A percentile compares a stretch with the other conserved stretches of the same genome.
Conservation (phyloP, 2,888 invertebrate species). For the Ectemnius cavifrons region DNA sequence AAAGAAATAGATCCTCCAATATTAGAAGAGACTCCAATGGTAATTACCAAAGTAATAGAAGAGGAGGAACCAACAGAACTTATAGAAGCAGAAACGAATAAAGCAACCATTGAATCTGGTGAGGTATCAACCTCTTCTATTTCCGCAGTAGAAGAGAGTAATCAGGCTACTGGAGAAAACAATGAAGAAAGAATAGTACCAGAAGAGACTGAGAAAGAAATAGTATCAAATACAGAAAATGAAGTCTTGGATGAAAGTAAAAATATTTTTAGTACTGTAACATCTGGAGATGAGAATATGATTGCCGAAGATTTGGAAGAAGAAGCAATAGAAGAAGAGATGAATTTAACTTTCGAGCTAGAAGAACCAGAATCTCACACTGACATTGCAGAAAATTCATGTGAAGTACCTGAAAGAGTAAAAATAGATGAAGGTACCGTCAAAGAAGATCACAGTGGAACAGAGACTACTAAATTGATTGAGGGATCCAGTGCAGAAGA, state of each 20-base stretch:
- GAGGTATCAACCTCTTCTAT: too few relatives aligned
- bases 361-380: constrained; percentile 41
- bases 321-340: constrained; percentile 25
- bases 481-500: too few relatives aligned
- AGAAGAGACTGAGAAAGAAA: constrained; percentile 12
- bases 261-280: too few relatives aligned
- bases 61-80: constrained; percentile 26
- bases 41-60: neutral
- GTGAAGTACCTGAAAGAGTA: neutral
- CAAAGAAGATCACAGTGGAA: constrained; percentile 18
- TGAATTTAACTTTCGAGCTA: constrained; percentile 49
- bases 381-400: constrained; percentile 18
- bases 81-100: neutral
- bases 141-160: too few relatives aligned
- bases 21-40: neutral
- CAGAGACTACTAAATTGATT: neutral
- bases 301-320: neutral
- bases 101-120: too few relatives aligned
- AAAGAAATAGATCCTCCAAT: neutral
- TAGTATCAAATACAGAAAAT: neutral
- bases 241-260: neutral
- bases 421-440: constrained; percentile 25
- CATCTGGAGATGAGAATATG: neutral
- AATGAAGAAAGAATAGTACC: neutral
- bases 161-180: too few relatives aligned